Evolutionary conservation across 2,888 invertebrate species (phyloP), one percentile per base, ranked within the genome.

Genomic region (Silvanus unidentatus): DNA sequence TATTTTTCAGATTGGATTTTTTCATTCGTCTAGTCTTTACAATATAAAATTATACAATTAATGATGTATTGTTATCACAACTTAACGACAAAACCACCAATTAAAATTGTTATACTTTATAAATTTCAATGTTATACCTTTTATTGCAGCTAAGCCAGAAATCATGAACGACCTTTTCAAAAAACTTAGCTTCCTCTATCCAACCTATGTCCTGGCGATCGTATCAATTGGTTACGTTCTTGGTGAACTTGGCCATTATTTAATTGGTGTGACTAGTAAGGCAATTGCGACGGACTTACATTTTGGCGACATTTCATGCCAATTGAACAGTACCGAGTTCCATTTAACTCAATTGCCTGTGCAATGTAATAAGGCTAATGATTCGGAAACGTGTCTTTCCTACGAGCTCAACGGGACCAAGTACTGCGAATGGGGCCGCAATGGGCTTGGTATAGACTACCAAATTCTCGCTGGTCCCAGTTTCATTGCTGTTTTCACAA

Each of bases 361-460:
- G 9, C 74, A 72, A 45, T 86, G 86, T 57, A 73, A 75, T 16
- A 63, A 71, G 0, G 77, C 75, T 13, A 76, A 78, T 55, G 76
- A 75, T 62, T 72, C 75, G 8, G 75, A 74, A 34, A 68, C 71
- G 75, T 81, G 73, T 70, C 71, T 70, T 42, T 73, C 78, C 0
- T 73, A 84, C 37, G 77, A 77, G 43, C 57, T 84, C 39, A 88
- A 89, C 60, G 89, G 86, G 0, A 82, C 82, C 0, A 64, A 73
- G 4, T 88, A 88, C 68, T 95, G 95, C 73, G 88, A 89, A 64
- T 95, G 93, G 93, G 87, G 86, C 65, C 92, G 92, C 77, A 93
- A 90, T 65, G 95, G 95, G 0, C 77, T 93, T 43, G 95, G 94
- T 9, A 77, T 92, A 48, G 90, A 92, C 66, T 95, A 95, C 72